Conservation (phyloP, 2,797 vertebrate genomes). For the Columba guinea region DNA sequence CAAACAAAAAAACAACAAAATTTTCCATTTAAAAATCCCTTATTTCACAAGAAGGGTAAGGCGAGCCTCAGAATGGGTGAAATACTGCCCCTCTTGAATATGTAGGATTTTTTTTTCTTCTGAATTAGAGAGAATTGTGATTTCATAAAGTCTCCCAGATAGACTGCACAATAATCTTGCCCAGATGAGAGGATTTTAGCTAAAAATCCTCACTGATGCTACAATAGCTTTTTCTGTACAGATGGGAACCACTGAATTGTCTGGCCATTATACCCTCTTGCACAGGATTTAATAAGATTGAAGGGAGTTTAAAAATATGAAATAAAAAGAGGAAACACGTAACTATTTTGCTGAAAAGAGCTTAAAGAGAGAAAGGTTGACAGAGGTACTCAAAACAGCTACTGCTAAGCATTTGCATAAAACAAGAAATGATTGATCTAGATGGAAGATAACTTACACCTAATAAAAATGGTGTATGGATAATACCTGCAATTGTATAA, state of each 20-base stretch:
- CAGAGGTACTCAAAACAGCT: neutral
- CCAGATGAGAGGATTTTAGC: conserved; percentile 18
- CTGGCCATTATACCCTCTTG: neutral
- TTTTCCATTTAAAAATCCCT: neutral
- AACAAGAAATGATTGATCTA: neutral
- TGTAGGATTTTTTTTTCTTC: neutral
- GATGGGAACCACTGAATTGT: neutral
- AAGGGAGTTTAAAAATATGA: neutral
- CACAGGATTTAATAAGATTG: conserved; percentile 27
- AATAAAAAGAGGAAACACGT: neutral
- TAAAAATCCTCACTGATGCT: conserved; percentile 14
- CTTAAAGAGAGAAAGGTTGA: neutral
- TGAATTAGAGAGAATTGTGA: neutral
- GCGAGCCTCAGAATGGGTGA: neutral
- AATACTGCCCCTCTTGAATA: neutral
- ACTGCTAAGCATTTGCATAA: neutral
- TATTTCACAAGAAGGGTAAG: neutral
- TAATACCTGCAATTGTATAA: neutral
- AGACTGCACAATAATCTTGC: neutral
- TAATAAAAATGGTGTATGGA: neutral
- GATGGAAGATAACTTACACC: neutral
- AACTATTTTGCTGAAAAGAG: neutral
- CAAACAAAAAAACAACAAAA: no score
- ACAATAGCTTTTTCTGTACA: conserved; percentile 8
- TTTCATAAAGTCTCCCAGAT: neutral